Evolutionary conservation across 2,888 invertebrate genomes (phyloP), one percentile per base, ranked within the genome.

Genomic region (Ferdinandea cuprea): DNA sequence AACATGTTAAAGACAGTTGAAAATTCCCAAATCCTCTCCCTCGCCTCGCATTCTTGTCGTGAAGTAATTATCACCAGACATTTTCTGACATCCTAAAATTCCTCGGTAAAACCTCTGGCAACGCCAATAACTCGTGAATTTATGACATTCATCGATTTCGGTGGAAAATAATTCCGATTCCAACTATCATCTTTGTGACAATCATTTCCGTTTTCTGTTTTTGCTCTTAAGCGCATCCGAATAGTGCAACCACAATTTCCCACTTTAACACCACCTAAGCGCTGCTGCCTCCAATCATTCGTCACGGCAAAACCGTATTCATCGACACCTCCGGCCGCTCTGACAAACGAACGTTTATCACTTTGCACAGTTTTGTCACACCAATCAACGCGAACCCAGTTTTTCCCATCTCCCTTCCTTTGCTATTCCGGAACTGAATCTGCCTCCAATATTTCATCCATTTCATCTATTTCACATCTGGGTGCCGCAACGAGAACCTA

Each of bases 311-410:
- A 25, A 52, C 15, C 52, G 17, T 52, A 68, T 69, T 58, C 50
- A 72, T 54, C 52, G 61, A 32, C 40, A 50, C 30, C 66, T 8
- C 21, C 48, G 48, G 15, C 15, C 50, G 17, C 15, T n/a, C n/a
- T n/a, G 63, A 15, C 50, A 66, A 50, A 21, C 56, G 44, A 50
- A 19, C 71, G 52, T 72, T 72, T 72, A 61, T 72, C 71, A 72
- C 61, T 72, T 52, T 35, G 21, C 59, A 35, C n/a, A n/a, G 72
- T 61, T 72, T 15, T 61, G 72, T 72, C 72, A 72, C 59, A 72
- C 71, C 61, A 72, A 59, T 72, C 71, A 61, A n/a, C 42, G 42
- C 11, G 59, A 25, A 66, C 40, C 21, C 28, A 30, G 32, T 71
- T 59, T 40, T 71, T 59, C 48, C 42, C 63, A n/a, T 3, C 5